phyloP scores from a whole-genome alignment of 30 jellyfish, hydroid and myxozoan genomes.

The Pseudorhiza aurosa region DNA sequence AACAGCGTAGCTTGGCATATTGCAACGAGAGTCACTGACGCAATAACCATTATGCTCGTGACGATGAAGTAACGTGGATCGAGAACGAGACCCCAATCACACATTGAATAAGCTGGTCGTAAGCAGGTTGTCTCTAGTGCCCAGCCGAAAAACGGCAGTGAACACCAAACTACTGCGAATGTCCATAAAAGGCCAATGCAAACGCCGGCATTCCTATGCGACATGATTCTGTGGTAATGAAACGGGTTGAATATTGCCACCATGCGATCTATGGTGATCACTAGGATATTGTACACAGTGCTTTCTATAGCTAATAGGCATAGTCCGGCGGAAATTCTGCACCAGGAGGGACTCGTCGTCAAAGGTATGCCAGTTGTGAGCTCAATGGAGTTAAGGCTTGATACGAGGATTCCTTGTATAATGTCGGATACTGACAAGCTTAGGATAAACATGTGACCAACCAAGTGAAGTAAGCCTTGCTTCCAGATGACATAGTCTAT shows the following conservation, averaged over 20 bases:
- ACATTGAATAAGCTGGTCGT: slow-evolving; percentile 2
- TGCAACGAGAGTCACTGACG: slow-evolving; percentile 1
- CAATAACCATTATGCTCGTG: neutral
- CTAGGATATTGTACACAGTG: slow-evolving; percentile 10
- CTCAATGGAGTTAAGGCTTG: neutral
- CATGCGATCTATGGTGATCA: neutral
- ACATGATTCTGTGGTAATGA: neutral
- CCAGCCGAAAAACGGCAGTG: slow-evolving; percentile 24
- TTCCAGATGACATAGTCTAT: slow-evolving; percentile 16
- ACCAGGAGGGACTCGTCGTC: neutral
- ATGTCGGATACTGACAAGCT: slow-evolving; percentile 22
- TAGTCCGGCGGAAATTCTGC: slow-evolving; percentile 14
- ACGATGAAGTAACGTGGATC: neutral
- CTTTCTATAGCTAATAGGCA: slow-evolving; percentile 1
- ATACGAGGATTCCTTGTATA: slow-evolving; percentile 9
- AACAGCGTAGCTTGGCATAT: neutral
- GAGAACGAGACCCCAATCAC: slow-evolving; percentile 8
- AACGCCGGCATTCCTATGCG: neutral
- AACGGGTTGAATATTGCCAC: slow-evolving; percentile 11
- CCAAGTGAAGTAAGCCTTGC: neutral
- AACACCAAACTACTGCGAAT: slow-evolving; percentile 1
- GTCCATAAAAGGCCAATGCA: neutral
- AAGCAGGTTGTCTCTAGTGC: slow-evolving; percentile 1
- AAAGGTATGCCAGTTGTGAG: neutral
- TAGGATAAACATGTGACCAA: slow-evolving; percentile 21